A percentile compares a stretch with the other conserved stretches of the same genome.
Conservation (phyloP, 2,888 invertebrate genomes). For the Melangyna quadrimaculata region DNA sequence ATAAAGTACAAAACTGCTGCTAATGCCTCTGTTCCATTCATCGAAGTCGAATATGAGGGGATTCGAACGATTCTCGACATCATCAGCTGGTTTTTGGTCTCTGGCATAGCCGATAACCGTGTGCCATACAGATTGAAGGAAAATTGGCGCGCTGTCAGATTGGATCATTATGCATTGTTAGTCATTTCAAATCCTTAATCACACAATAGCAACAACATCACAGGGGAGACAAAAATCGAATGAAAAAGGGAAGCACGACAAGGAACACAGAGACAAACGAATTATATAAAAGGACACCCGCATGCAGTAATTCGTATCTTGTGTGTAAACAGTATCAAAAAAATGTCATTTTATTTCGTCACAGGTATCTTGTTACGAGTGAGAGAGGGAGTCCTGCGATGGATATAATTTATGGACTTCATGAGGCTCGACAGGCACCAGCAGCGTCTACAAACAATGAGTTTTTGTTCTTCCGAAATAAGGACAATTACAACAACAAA, state of each 20-base stretch:
- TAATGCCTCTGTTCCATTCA: conserved; percentile 55
- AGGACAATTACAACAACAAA: neutral
- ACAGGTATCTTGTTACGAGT: conserved; percentile 53
- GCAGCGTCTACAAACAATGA: neutral
- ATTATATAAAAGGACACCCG: conserved; percentile 60
- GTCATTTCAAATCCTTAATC: conserved; percentile 64
- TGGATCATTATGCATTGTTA: conserved; percentile 68
- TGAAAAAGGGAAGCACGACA: conserved; percentile 53
- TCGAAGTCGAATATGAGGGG: neutral
- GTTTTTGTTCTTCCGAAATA: conserved; percentile 22
- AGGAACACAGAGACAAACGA: conserved; percentile 25
- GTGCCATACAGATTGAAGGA: conserved; percentile 19
- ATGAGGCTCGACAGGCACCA: neutral
- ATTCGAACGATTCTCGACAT: neutral
- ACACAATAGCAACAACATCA: conserved; percentile 41
- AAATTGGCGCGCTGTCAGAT: conserved; percentile 70
- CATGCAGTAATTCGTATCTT: conserved; percentile 68
- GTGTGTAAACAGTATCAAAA: conserved; percentile 67
- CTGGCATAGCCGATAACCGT: neutral
- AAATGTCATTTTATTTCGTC: conserved; percentile 58
- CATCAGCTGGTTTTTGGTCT: conserved; percentile 48
- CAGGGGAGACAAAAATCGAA: neutral
- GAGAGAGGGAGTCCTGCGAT: neutral
- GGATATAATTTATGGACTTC: conserved; percentile 55
- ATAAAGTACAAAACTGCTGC: conserved; percentile 61